Conservation (phyloP, 2,797 vertebrate species). For the Odontamblyopus rebecca region DNA sequence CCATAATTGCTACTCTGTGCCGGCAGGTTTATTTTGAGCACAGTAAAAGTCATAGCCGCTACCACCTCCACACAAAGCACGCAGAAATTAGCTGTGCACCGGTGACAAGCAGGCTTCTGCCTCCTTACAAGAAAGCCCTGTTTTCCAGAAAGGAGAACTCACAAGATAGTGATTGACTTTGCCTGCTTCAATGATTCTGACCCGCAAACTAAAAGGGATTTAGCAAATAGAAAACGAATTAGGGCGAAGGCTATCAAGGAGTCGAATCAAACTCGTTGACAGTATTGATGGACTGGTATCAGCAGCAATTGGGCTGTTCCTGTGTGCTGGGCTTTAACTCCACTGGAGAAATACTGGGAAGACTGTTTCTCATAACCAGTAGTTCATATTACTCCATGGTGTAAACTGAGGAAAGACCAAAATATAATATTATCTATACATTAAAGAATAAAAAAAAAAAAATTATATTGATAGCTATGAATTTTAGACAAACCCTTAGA, state of each 20-base stretch:
- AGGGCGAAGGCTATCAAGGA: conserved; percentile 44
- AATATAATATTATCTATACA: background rate
- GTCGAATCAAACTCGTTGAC: conserved; percentile 53
- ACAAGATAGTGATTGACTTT: conserved; percentile 57
- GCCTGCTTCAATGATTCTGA: conserved; percentile 43
- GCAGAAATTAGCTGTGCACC: conserved; percentile 28
- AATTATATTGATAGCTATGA: no score
- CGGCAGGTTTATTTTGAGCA: conserved; percentile 66
- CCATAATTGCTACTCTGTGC: conserved; percentile 63
- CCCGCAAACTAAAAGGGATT: conserved; percentile 44
- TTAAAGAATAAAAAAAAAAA: no score
- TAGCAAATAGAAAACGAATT: conserved; percentile 62
- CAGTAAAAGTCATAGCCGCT: conserved; percentile 50
- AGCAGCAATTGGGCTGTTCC: conserved; percentile 24
- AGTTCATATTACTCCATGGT: background rate
- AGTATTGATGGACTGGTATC: conserved; percentile 48
- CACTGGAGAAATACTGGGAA: background rate
- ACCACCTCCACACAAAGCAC: conserved; percentile 49
- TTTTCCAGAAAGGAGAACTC: conserved; percentile 30
- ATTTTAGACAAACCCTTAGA: background rate
- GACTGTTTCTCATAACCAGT: background rate
- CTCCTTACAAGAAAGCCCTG: conserved; percentile 23
- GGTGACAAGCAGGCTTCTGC: conserved; percentile 21
- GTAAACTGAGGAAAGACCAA: background rate
- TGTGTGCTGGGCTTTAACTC: conserved; percentile 13